Base-by-base conservation (phyloP, 2,113 vertebrate species). In the Gulo gulo region DNA sequence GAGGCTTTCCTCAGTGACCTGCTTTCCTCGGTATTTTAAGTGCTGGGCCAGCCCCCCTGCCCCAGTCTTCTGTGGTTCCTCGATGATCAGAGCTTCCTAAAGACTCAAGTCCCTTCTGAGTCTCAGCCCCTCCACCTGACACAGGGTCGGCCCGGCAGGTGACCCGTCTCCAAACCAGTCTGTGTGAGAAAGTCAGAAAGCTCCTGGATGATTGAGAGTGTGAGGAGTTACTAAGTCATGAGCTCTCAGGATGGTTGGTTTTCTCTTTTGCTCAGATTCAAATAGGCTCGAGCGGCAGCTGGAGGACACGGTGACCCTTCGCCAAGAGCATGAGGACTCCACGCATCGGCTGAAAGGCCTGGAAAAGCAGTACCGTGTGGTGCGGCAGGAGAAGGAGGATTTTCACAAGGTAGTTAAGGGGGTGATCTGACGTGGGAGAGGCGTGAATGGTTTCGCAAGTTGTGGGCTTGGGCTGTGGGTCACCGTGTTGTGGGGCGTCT, bases 331-430 rank as follows among this genome's bases (percentile, higher is more conserved):
- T 0, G 99, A 99, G 91, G 99, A 99, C 88, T 99, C 99, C 2
- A 87, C 99, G n/a, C 99, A 99, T 81, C 99, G 99, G 93, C 96
- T 99, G 55, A 99, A 99, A 98, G 99, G 98, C 65, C 98, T 99
- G 74, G 99, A 99, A 87, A 99, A 99, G 94, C 99, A 99, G 97
- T 99, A 99, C 97, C 99, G 99, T 95, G 95, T 98, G 7, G 98
- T 99, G 24, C 98, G 99, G 23, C 99, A 99, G 95, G 99, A 99
- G 93, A 99, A 99, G 94, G 99, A 99, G 1, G 99, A 99, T 0
- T 98, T 99, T 39, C 99, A 99, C 98, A 99, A 99, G 99, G 99
- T 99, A 98, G 7, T 6, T 0, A 3, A 3, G 14, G 3, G 10
- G 0, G 21, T 0, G 0, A 1, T 10, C 8, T 13, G 2, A 9